Percentiles rank a stretch among this genome's conserved stretches.
These are phyloP conservation scores for Tanypteryx hageni DNA, from an alignment of 2,888 invertebrate genomes.

Conservation along the genomic window DNA sequence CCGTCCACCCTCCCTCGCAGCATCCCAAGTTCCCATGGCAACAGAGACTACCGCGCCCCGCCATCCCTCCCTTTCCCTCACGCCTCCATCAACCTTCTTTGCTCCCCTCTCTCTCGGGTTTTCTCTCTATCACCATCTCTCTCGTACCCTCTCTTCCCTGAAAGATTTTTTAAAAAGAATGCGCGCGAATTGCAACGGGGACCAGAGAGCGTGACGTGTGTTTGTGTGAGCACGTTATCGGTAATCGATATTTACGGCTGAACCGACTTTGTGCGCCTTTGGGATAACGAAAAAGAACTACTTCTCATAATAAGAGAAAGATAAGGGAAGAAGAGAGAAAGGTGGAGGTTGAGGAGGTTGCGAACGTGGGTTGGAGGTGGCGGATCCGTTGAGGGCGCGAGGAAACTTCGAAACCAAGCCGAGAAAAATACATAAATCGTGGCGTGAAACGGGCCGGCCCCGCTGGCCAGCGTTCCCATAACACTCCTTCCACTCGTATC, in stretches of 20 bases:
- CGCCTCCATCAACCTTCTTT: background rate
- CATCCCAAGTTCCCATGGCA: slow-evolving; percentile 59
- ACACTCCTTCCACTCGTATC: background rate
- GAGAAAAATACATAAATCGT: background rate
- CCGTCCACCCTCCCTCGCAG: slow-evolving; percentile 27
- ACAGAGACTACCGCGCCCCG: slow-evolving; percentile 5
- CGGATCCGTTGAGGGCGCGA: background rate
- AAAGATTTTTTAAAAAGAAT: background rate
- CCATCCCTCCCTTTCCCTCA: background rate
- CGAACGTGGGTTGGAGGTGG: background rate
- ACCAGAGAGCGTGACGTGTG: background rate
- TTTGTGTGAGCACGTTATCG: background rate
- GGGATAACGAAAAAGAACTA: background rate
- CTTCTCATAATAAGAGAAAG: background rate
- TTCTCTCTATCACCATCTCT: background rate
- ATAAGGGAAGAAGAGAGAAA: background rate
- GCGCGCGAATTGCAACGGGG: background rate
- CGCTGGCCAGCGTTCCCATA: background rate
- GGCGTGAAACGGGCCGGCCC: background rate
- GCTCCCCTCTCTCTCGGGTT: background rate
- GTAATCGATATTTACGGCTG: slow-evolving; percentile 41
- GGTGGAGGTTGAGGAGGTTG: background rate
- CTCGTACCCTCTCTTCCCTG: background rate
- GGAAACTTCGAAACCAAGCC: too few relatives aligned
- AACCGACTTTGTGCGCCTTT: background rate